Evolutionary conservation across 2,113 vertebrate genomes (phyloP).

Genomic region (Epinephelus fuscoguttatus): DNA sequence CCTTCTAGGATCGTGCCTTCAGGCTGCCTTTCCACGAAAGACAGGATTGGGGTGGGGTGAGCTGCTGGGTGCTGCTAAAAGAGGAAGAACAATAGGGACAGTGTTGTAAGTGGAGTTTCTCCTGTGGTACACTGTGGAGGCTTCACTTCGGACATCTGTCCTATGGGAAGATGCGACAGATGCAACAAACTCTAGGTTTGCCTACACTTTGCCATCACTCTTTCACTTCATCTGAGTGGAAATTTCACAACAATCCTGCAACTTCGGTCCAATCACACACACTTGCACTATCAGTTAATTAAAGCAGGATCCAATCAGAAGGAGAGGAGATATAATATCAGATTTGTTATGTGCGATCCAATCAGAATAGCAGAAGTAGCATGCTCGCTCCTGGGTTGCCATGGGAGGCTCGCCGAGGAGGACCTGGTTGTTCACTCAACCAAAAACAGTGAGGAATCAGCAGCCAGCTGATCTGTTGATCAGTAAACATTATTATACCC

Average conservation of each 20-base stretch:
- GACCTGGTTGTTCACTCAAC: conserved; percentile 73
- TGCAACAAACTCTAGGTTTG: conserved; percentile 1
- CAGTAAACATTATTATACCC: conserved; percentile 77
- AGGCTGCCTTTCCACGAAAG: conserved; percentile 77
- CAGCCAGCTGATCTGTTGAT: conserved; percentile 68
- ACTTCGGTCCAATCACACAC: conserved; percentile 73
- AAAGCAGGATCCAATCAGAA: conserved; percentile 78
- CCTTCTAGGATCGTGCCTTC: conserved; percentile 82
- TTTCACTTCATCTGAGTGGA: conserved; percentile 14
- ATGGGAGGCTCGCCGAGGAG: conserved; percentile 63
- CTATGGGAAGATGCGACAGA: conserved; percentile 47
- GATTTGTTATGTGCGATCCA: conserved; percentile 73
- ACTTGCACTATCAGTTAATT: conserved; percentile 78
- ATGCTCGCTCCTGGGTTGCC: conserved; percentile 62
- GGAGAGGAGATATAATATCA: conserved; percentile 69
- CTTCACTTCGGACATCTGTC: conserved; percentile 29
- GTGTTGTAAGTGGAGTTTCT: conserved; percentile 33
- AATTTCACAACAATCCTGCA: conserved; percentile 55
- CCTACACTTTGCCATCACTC: background rate
- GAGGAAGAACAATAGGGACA: conserved; percentile 51
- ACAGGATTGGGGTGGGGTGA: conserved; percentile 61
- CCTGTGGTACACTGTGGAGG: background rate
- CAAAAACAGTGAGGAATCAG: conserved; percentile 74
- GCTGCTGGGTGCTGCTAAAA: conserved; percentile 41
- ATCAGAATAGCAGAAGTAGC: conserved; percentile 56